Base-by-base conservation (phyloP, 2,888 invertebrate species). In the Drosophila vallismaia region DNA sequence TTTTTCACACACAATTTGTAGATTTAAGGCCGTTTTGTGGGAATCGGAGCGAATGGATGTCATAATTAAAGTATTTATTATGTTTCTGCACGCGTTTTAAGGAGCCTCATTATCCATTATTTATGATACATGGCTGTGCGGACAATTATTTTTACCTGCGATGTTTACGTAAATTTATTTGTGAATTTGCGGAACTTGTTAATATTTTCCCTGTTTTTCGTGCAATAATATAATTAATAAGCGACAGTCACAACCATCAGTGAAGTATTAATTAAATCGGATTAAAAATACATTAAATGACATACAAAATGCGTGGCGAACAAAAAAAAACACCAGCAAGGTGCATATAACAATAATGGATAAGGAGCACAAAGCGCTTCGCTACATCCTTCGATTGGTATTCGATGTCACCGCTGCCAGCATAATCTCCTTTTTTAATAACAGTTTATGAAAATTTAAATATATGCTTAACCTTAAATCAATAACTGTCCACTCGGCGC, bases 401-500 rank as follows among this genome's bases (percentile, higher is more conserved):
- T 19, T 45, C 60, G 29, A 38, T 26, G 24, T 46, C 14, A 12
- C 48, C 26, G 9, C n/a, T 10, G 44, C 51, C 24, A 42, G 38
- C 67, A 77, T 77, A 84, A 80, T 75, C 71, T 46, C 52, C 67
- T 69, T 73, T 73, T 80, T 86, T 81, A 86, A 81, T 86, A 75
- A 71, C 72, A 73, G 70, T 80, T 86, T 72, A 87, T 87, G 74
- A 66, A 71, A 74, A 85, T 85, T 76, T 72, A 69, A 81, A 71
- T 74, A 63, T 68, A 76, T 69, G 67, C 70, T 85, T 76, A 82
- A 76, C 71, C 75, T 72, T 82, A 87, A 85, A 87, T 81, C 83
- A 79, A 85, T 85, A 82, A 68, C 68, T 45, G n/a, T 28, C 38
- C 50, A 56, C 7, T 19, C 12, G 19, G 19, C 7, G 29, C 52